Evolutionary conservation across 2,888 invertebrate species (phyloP).

Genomic region (Copidosoma aretas): DNA sequence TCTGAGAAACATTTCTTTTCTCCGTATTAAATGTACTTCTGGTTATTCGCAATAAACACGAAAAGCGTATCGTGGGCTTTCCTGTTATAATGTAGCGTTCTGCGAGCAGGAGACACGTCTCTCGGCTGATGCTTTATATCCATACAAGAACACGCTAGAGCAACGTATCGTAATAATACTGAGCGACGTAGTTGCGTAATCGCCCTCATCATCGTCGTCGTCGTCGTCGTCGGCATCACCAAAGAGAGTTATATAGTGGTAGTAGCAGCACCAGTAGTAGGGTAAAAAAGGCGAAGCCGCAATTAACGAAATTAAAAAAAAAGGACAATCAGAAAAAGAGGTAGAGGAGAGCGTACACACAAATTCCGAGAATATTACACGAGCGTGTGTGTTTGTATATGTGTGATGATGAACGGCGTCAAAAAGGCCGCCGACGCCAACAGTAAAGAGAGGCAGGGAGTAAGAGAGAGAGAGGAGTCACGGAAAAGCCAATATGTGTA

Average conservation of each 20-base stretch:
- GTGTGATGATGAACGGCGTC: slow-evolving; percentile 28
- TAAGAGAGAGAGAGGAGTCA: slow-evolving; percentile 1
- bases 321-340: neutral
- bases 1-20: no score
- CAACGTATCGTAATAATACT: neutral
- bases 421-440: slow-evolving; percentile 24
- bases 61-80: neutral
- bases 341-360: neutral
- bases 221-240: neutral
- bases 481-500: slow-evolving; percentile 22
- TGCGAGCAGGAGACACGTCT: no score
- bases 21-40: neutral
- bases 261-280: neutral
- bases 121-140: neutral
- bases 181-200: slow-evolving; percentile 9
- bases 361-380: slow-evolving; percentile 33
- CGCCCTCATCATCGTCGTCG: neutral
- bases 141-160: neutral
- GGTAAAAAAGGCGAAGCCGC: slow-evolving; percentile 17
- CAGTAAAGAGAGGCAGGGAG: neutral
- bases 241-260: neutral
- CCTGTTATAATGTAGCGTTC: no score
- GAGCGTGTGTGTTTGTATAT: neutral
- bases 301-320: slow-evolving; percentile 37
- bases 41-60: neutral